Conservation (phyloP, 2,888 invertebrate genomes). For the Cosmia trapezina region DNA sequence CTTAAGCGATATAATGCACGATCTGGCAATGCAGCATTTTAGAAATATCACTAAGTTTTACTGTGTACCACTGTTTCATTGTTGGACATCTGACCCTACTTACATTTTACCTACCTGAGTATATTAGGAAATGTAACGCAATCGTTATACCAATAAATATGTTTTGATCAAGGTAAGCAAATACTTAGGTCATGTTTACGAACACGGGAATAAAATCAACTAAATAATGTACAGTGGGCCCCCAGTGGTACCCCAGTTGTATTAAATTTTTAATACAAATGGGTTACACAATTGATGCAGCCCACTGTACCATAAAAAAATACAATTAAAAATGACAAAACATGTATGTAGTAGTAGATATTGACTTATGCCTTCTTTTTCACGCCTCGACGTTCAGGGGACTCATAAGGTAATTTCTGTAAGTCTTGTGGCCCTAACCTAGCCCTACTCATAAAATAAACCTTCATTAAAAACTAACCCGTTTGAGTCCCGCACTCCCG, state of each 20-base stretch:
- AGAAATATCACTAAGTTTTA: no score
- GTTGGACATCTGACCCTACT: no score
- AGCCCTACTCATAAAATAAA: neutral
- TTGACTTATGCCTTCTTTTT: slow-evolving; percentile 28
- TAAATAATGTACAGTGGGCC: no score
- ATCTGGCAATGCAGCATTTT: no score
- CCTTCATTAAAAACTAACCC: neutral
- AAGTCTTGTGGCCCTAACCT: slow-evolving; percentile 10
- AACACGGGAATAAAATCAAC: neutral
- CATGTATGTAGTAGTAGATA: neutral
- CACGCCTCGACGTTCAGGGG: slow-evolving; percentile 38
- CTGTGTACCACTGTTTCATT: no score
- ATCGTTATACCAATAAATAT: no score
- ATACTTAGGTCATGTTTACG: neutral
- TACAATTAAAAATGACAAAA: neutral
- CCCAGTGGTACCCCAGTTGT: no score
- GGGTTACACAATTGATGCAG: no score
- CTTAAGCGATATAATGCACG: no score
- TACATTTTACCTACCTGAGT: neutral
- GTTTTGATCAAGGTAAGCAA: no score
- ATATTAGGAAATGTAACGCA: no score
- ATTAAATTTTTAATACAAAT: no score
- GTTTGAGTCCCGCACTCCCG: neutral
- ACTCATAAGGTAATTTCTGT: slow-evolving; percentile 42
- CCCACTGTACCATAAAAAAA: neutral